Base-by-base conservation (phyloP, 1,140 invertebrate genomes). In the Tetramorium alpestre region DNA sequence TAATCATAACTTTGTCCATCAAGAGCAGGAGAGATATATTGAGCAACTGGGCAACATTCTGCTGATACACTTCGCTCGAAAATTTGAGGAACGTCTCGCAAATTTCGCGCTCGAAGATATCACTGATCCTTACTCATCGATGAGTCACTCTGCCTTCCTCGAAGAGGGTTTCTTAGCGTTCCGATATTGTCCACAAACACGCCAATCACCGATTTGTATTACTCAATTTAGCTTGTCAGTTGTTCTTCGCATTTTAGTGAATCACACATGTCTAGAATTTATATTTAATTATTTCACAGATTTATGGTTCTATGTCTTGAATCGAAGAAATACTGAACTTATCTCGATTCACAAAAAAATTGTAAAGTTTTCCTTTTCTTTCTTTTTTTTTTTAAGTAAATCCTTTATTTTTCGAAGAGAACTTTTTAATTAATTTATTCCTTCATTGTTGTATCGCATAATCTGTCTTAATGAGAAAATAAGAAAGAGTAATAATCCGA, bases 1-100 rank as follows among this genome's bases (percentile, higher is more conserved):
- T 22, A 49, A 73, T 73, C 80, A 75, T 60, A 84, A 75, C 25
- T 84, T 75, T 10, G 41, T 84, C 25, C 28, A 25, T 49, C 51
- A n/a, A 47, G 11, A 4, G 25, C 38, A 25, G 10, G 38, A 16
- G 5, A 38, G 18, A 47, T 22, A 41, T 58, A 25, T 58, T 16
- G 41, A 10, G 11, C 13, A 44, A 70, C 13, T 69, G 7, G 8
- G 28, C 22, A 22, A 22, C 22, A 22, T 16, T 25, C 25, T 33
- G 28, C 10, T 10, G 10, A 54, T 67, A 18, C 44, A 41, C 33
- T 82, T 58, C 1, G 25, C 8, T 33, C 41, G n/a, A 58, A 47
- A 60, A 82, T 47, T 73, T 13, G 38, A 11, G 13, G 13, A 81
- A 54, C 8, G 13, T 18, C 11, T 47, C 6, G 65, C 44, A n/a